Conservation (phyloP, 2,888 invertebrate genomes). For the Oxycera nigricornis region DNA sequence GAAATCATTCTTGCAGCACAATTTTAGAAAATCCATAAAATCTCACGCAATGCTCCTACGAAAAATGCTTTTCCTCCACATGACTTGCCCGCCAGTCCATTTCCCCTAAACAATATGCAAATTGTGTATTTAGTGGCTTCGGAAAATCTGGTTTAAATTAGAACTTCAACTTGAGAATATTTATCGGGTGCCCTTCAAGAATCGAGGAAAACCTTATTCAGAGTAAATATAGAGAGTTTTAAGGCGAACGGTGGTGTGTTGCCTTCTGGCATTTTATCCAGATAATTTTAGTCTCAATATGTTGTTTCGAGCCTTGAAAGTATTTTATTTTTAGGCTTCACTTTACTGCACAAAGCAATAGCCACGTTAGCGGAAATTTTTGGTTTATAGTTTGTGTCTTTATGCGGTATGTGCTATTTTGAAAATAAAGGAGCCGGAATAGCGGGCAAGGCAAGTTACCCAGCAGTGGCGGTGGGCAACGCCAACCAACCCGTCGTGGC, state of each 20-base stretch:
- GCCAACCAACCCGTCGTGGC: background rate
- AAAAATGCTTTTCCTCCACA: too few species aligned
- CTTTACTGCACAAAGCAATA: conserved; percentile 29
- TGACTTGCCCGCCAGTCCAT: too few species aligned
- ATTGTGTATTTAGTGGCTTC: too few species aligned
- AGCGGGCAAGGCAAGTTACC: background rate
- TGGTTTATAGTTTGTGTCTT: conserved; percentile 7
- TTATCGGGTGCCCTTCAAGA: background rate
- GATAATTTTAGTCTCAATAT: conserved; percentile 29
- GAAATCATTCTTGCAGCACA: too few species aligned
- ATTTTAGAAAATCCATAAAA: too few species aligned
- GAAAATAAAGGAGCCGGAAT: background rate
- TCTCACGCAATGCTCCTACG: too few species aligned
- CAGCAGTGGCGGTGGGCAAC: background rate
- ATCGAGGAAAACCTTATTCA: background rate
- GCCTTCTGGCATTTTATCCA: conserved; percentile 34
- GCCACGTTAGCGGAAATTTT: conserved; percentile 20
- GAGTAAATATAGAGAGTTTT: background rate
- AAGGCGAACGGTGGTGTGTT: background rate
- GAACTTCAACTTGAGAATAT: too few species aligned
- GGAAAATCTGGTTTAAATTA: too few species aligned
- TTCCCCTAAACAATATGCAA: too few species aligned
- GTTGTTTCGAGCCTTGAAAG: conserved; percentile 23
- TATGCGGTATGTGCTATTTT: conserved; percentile 10
- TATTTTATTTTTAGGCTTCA: conserved; percentile 28